Evolutionary conservation across 1,140 invertebrate species (phyloP).

Genomic region (Eubasilissa regina): DNA sequence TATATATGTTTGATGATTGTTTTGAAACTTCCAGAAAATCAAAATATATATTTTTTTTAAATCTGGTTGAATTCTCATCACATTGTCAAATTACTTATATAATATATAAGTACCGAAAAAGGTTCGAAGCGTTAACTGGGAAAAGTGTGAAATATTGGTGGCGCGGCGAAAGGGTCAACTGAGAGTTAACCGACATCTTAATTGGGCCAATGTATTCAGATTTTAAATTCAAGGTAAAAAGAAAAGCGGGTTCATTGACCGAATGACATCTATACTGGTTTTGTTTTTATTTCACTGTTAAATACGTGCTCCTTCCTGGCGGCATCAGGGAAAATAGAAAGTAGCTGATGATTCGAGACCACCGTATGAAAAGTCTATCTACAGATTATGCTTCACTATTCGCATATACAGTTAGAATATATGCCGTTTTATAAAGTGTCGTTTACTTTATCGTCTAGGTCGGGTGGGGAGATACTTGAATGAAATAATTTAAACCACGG

Average conservation of each 20-base stretch:
- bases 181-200: constrained; percentile 35
- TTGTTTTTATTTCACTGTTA: constrained; percentile 41
- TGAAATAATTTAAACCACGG: constrained; percentile 32
- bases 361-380: not conserved
- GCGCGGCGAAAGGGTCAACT: constrained; percentile 7
- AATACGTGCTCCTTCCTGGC: constrained; percentile 36
- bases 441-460: not conserved
- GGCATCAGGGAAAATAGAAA: constrained; percentile 26
- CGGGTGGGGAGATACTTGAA: constrained; percentile 25
- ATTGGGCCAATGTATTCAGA: constrained; percentile 43
- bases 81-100: no score
- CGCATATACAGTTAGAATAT: no score
- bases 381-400: no score
- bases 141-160: no score
- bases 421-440: not conserved
- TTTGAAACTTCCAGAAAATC: no score
- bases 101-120: no score
- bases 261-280: constrained; percentile 38
- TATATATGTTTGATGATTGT: no score
- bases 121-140: no score
- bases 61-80: no score
- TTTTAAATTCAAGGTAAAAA: constrained; percentile 40
- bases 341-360: constrained; percentile 7
- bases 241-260: constrained; percentile 35
- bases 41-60: no score